These are phyloP conservation scores for Drosophila pseudoobscura DNA, from an alignment of 1,140 invertebrate genomes.

Conservation along the genomic window DNA sequence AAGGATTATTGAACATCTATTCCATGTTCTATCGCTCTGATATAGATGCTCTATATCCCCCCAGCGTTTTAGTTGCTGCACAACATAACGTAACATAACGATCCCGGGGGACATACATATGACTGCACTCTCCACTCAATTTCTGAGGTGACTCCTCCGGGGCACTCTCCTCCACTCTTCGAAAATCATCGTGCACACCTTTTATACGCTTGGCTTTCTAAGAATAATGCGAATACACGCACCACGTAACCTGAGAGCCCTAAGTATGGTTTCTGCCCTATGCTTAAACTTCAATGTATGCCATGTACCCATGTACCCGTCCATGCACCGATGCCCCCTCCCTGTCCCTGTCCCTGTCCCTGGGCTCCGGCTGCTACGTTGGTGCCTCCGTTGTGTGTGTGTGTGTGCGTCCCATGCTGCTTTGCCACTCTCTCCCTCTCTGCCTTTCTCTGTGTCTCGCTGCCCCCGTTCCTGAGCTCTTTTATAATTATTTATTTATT, in stretches of 20 bases:
- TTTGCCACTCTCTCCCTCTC: conserved; percentile 18
- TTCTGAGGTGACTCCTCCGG: neutral
- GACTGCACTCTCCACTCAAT: too few relatives aligned
- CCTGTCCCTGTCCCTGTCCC: neutral
- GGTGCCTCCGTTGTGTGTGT: neutral
- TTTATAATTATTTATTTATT: conserved; percentile 83
- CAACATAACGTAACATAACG: conserved; percentile 3
- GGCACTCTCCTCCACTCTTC: conserved; percentile 47
- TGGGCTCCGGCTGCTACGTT: conserved; percentile 13
- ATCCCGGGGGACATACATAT: too few relatives aligned
- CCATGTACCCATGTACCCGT: conserved; percentile 43
- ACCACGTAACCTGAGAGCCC: conserved; percentile 75
- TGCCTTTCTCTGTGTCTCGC: conserved; percentile 21
- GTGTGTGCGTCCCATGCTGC: neutral
- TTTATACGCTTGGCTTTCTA: conserved; percentile 80
- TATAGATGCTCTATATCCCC: too few relatives aligned
- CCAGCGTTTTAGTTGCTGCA: too few relatives aligned
- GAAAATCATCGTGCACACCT: conserved; percentile 78
- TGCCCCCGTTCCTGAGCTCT: conserved; percentile 32
- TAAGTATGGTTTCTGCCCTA: conserved; percentile 81
- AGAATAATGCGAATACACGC: conserved; percentile 79
- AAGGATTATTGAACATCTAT: too few relatives aligned
- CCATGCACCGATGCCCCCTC: neutral
- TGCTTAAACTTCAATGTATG: conserved; percentile 80
- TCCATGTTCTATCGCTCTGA: too few relatives aligned